Percentiles rank a stretch among this genome's conserved stretches.
Conservation (phyloP, 2,797 vertebrate genomes). For the Dallia pectoralis region DNA sequence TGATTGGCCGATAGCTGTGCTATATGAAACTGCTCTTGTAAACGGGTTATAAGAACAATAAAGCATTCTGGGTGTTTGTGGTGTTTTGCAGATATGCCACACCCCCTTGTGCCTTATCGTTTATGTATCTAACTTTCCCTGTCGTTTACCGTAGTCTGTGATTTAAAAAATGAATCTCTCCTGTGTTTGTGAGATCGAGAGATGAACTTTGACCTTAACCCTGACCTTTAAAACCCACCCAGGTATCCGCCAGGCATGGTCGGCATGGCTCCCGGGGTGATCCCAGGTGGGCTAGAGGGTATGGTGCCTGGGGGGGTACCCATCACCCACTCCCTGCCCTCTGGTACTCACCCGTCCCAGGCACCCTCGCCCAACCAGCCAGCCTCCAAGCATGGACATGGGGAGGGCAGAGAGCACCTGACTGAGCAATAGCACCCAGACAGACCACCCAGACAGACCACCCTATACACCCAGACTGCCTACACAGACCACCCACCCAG, state of each 20-base stretch:
- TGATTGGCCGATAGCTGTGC: too few species aligned
- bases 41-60: too few species aligned
- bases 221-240: conserved; percentile 31
- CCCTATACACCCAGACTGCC: too few species aligned
- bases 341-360: conserved; percentile 91
- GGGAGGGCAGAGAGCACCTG: conserved; percentile 92
- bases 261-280: conserved; percentile 84
- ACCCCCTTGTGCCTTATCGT: too few species aligned
- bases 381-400: conserved; percentile 85
- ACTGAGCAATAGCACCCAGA: conserved; percentile 93
- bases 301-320: conserved; percentile 89
- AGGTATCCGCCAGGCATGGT: conserved; percentile 89
- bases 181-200: background rate
- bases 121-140: background rate
- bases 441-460: too few species aligned
- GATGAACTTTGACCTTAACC: background rate
- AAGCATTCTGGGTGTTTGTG: too few species aligned
- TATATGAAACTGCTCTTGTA: too few species aligned
- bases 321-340: conserved; percentile 87
- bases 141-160: background rate
- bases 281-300: conserved; percentile 87
- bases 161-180: background rate
- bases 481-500: too few species aligned
- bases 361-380: conserved; percentile 94
- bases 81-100: too few species aligned